Conservation (phyloP, 2,797 vertebrate genomes). For the Falco rusticolus region DNA sequence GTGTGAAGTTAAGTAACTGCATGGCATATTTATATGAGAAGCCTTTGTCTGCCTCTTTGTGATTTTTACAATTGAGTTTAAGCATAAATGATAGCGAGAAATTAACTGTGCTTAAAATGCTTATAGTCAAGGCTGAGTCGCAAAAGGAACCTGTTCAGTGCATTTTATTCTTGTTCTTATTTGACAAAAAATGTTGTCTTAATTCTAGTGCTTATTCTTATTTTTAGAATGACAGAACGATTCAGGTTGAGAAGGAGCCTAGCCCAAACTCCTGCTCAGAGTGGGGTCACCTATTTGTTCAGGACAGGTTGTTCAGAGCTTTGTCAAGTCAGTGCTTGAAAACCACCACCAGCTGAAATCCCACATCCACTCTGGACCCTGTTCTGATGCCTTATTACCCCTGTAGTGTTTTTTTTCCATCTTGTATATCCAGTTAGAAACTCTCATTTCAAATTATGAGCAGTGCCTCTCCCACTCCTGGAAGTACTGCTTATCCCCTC, state of each 20-base stretch:
- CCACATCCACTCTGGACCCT: background rate
- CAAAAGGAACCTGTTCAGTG: background rate
- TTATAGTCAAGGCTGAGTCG: background rate
- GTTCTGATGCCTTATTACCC: background rate
- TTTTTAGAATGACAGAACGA: background rate
- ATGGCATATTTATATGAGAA: background rate
- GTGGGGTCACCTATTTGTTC: background rate
- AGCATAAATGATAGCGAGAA: background rate
- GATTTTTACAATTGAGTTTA: background rate
- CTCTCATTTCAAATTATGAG: background rate
- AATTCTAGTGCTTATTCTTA: background rate
- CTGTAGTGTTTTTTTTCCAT: background rate
- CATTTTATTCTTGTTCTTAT: background rate
- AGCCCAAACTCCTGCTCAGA: background rate
- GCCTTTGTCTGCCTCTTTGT: background rate
- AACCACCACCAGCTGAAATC: background rate
- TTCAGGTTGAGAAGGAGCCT: background rate
- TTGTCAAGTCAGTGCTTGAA: background rate
- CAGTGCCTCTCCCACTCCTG: background rate
- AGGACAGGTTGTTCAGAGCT: background rate
- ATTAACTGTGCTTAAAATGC: background rate
- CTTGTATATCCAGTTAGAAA: background rate
- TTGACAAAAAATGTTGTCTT: background rate
- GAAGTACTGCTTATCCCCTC: background rate
- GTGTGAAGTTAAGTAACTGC: background rate